phyloP scores from a whole-genome alignment of 1,140 invertebrate genomes.

The Drosophila tani region DNA sequence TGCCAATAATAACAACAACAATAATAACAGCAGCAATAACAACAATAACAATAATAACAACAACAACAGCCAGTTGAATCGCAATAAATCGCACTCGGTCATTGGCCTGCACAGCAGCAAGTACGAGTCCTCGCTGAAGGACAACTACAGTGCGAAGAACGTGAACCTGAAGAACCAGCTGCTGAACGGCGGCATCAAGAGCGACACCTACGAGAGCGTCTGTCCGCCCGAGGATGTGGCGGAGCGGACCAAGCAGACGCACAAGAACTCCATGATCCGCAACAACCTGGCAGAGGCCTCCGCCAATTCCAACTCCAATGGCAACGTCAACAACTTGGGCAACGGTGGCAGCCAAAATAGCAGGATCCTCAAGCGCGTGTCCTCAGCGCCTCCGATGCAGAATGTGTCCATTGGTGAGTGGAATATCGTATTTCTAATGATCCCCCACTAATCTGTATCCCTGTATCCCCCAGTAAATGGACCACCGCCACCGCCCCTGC shows the following conservation, averaged over 20 bases:
- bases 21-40: conserved; percentile 46
- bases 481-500: conserved; percentile 88
- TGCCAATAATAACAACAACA: conserved; percentile 40
- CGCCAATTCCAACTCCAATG: conserved; percentile 33
- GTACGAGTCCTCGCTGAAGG: conserved; percentile 70
- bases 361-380: conserved; percentile 85
- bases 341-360: conserved; percentile 50
- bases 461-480: conserved; percentile 73
- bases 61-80: conserved; percentile 67
- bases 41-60: conserved; percentile 31
- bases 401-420: conserved; percentile 73
- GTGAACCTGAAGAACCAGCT: conserved; percentile 71
- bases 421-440: not conserved
- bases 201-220: conserved; percentile 84
- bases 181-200: conserved; percentile 76
- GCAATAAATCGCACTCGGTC: conserved; percentile 81
- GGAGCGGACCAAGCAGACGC: conserved; percentile 78
- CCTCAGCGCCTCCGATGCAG: conserved; percentile 85
- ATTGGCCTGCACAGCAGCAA: conserved; percentile 78
- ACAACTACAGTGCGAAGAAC: conserved; percentile 77
- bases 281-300: conserved; percentile 69
- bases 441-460: not conserved
- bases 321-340: conserved; percentile 39
- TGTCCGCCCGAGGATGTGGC: conserved; percentile 84
- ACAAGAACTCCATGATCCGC: conserved; percentile 82